phyloP scores from a whole-genome alignment of 2,797 vertebrate species.

The Lindbergichthys nudifrons region DNA sequence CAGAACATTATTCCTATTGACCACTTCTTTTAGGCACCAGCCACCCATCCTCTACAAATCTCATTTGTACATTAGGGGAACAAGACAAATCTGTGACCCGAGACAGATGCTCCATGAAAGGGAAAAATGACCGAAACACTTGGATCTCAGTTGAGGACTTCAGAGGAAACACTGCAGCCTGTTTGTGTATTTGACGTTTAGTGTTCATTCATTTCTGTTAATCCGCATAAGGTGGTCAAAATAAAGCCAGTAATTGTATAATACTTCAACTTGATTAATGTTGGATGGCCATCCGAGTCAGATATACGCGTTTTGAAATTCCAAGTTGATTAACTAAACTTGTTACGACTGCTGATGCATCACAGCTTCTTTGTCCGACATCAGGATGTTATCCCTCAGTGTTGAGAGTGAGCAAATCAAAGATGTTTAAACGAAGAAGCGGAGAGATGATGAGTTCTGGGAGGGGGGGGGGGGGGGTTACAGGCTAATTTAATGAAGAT shows the following conservation, averaged over 20 bases:
- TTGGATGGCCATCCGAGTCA: conserved; percentile 11
- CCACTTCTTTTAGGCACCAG: neutral
- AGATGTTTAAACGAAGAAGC: conserved; percentile 41
- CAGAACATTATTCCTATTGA: neutral
- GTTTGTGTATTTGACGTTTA: conserved; percentile 3
- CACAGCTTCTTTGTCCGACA: conserved; percentile 47
- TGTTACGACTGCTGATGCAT: conserved; percentile 41
- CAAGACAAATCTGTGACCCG: conserved; percentile 19
- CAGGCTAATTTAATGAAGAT: conserved; percentile 49
- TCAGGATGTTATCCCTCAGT: conserved; percentile 25
- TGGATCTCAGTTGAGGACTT: conserved; percentile 3
- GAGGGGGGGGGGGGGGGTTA: neutral
- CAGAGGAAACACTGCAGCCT: neutral
- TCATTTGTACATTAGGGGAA: conserved; percentile 20
- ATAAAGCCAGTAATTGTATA: neutral
- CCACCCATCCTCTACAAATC: neutral
- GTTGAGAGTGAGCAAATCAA: conserved; percentile 31
- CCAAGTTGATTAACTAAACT: conserved; percentile 57
- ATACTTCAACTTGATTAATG: conserved; percentile 9
- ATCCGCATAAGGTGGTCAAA: conserved; percentile 5
- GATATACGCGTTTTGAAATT: conserved; percentile 40
- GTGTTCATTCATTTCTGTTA: neutral
- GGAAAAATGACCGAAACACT: neutral
- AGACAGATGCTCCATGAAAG: conserved; percentile 9
- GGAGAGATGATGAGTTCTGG: neutral